Base-by-base conservation (phyloP, 2,113 vertebrate genomes). In the Onychorhynchus coronatus region DNA sequence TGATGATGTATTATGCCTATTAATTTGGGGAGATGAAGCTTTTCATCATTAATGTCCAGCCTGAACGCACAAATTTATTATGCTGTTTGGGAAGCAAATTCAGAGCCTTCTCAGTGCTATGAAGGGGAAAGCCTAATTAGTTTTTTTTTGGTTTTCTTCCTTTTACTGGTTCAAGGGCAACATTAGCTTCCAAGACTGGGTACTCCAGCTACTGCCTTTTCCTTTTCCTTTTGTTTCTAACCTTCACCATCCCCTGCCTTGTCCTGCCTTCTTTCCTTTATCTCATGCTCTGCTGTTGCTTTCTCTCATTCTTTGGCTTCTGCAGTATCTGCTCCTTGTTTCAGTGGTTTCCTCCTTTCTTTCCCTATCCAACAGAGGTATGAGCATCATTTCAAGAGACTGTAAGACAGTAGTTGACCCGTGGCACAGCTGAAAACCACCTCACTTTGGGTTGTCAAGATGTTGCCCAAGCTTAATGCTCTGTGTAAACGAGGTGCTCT, bases 1-100 rank as follows among this genome's bases (percentile, higher is more conserved):
- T 66, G 49, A 37, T 90, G 91, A 94, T 94, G 20, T 66, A 85
- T 81, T 93, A 78, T 68, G 78, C 77, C 91, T 89, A 58, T 96
- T 84, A 85, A 91, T 93, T 94, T 73, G 14, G 46, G 78, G 59
- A 93, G 86, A 71, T 70, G 72, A 65, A 88, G 61, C 28, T 75
- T 87, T 66, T 71, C 52, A 35, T 95, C 83, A 65, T 89, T 72
- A 82, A n/a, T 12, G 86, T 85, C 65, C 70, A 93, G 3, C 44
- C 13, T 28, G 76, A 94, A 71, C 6, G 9, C 20, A 73, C 41
- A 35, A 79, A 74, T 94, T 88, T 72, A 31, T 81, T 70, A 3
- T 15, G 67, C 67, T 88, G 19, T 50, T 56, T 50, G 75, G 37
- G 53, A 42, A 41, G 85, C 5, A 76, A 86, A 53, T 14, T 33